Base-by-base conservation (phyloP, 2,113 vertebrate genomes). In the Oncorhynchus masou region DNA sequence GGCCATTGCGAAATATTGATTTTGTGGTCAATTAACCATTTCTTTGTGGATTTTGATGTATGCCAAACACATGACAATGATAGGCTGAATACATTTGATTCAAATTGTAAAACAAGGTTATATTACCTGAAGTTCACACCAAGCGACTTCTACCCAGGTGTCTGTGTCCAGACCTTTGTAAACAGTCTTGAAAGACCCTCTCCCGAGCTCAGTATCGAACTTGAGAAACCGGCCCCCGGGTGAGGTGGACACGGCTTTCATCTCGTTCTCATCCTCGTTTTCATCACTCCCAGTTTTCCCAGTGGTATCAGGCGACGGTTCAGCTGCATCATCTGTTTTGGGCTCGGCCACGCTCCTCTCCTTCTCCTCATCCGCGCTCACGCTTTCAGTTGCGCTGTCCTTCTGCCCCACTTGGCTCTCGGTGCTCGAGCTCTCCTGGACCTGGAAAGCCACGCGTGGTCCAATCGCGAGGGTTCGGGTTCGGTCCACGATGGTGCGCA, bases 131-230 rank as follows among this genome's bases (percentile, higher is more conserved):
- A 99, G 95, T 83, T 99, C 98, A 81, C 98, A 99, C 98, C 98
- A 99, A 0, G 97, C 98, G n/a, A 99, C 98, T 75, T 99, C 97
- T 62, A 99, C 97, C 97, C 97, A 99, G 6, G 97, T 99, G 76
- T 99, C 98, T 0, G 97, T 99, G 91, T 99, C 98, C 76, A 99
- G 93, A 4, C 98, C 98, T 83, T 99, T 99, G 79, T 98, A 99
- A 83, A 99, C 98, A 0, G 97, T 99, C 90, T 99, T 99, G 92
- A 99, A 99, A 75, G 98, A 99, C 34, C 98, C 98, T 59, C 98
- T 93, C 3, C 98, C 98, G 64, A 99, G 94, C 85, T 99, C 98
- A 69, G 98, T 98, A 88, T 99, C 97, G 87, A 99, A 99, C 93
- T 99, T 99, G 20, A 99, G 94, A 86, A 99, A 99, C 74, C 97